Evolutionary conservation across 2,888 invertebrate genomes (phyloP), one percentile per base, ranked within the genome.

Genomic region (Meiosimyza decipiens): DNA sequence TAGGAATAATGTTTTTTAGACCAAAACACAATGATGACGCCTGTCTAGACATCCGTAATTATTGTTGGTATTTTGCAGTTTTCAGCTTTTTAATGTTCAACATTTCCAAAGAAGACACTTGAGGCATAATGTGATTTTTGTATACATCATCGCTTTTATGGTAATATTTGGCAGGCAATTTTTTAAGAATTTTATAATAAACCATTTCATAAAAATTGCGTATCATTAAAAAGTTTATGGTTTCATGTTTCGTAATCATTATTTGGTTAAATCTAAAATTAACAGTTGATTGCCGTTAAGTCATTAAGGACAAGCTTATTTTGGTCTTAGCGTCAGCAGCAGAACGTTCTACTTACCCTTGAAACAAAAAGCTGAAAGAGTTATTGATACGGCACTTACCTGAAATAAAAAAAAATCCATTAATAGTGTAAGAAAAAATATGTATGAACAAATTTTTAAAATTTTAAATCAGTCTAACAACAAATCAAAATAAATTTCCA

Each of bases 11-110:
- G 40, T 9, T 40, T 40, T 40, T 40, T 40, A 9, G 40, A 40
- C 40, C 40, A 7, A 9, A 40, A 9, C 9, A 40, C 40, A 9
- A 40, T 40, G 40, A 40, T 51, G 51, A 33, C 60, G 33, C n/a
- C 63, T 52, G 70, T 70, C 70, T 70, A 70, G 70, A 70, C 70
- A 47, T n/a, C 7, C 47, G 47, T 70, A 70, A 70, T 70, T 70
- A 63, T 70, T 54, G 69, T 33, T 51, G 62, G 40, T 51, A 55
- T 50, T 40, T 40, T 40, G 40, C 51, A 15, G 12, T 13, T 18
- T 12, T 28, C 22, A 28, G 49, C 9, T 12, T 18, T 40, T 13
- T 40, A 6, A 57, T 57, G 57, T 57, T 40, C 47, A 15, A 9
- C n/a, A 16, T 22, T 55, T 15, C 55, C 55, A 18, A 16, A 16